These are phyloP conservation scores for Spongilla lacustris DNA, from an alignment of 37 sponge, comb jelly and placozoan species.

Conservation along the genomic window DNA sequence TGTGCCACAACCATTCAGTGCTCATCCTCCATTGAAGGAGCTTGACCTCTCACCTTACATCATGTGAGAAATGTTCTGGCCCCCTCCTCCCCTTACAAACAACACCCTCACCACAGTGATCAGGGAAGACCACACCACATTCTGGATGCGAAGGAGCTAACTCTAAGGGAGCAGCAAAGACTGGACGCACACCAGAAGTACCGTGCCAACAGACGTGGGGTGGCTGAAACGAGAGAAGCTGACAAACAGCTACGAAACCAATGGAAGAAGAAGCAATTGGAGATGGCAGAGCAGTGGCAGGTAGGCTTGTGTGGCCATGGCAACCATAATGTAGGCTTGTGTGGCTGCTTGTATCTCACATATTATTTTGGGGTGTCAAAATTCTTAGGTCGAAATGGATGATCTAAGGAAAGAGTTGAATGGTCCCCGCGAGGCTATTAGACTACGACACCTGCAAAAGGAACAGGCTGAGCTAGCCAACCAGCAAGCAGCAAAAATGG, in stretches of 20 bases:
- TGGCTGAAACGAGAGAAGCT: slow-evolving; percentile 41
- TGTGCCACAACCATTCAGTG: slow-evolving; percentile 17
- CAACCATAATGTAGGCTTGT: too few relatives aligned
- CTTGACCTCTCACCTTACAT: slow-evolving; percentile 43
- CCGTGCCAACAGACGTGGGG: slow-evolving; percentile 14
- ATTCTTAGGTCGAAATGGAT: slow-evolving; percentile 53
- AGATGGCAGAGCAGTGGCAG: slow-evolving; percentile 65
- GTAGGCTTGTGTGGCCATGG: too few relatives aligned
- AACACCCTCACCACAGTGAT: neutral
- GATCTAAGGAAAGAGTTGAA: slow-evolving; percentile 32
- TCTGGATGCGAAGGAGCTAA: slow-evolving; percentile 42
- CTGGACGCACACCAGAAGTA: slow-evolving; percentile 36
- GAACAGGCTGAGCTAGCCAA: too few relatives aligned
- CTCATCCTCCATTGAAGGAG: slow-evolving; percentile 13
- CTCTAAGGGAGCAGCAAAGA: slow-evolving; percentile 20
- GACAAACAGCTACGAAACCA: slow-evolving; percentile 58
- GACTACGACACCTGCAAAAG: slow-evolving; percentile 16
- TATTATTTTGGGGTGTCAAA: neutral
- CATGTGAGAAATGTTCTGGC: too few relatives aligned
- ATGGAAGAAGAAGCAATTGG: slow-evolving; percentile 47
- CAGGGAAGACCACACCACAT: slow-evolving; percentile 11
- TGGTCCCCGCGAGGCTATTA: slow-evolving; percentile 31
- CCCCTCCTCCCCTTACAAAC: neutral
- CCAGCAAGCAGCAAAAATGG: too few relatives aligned
- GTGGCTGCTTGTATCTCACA: too few relatives aligned